phyloP scores from a whole-genome alignment of 92 coral and sea anemone genomes.

The Paramuricea clavata region DNA sequence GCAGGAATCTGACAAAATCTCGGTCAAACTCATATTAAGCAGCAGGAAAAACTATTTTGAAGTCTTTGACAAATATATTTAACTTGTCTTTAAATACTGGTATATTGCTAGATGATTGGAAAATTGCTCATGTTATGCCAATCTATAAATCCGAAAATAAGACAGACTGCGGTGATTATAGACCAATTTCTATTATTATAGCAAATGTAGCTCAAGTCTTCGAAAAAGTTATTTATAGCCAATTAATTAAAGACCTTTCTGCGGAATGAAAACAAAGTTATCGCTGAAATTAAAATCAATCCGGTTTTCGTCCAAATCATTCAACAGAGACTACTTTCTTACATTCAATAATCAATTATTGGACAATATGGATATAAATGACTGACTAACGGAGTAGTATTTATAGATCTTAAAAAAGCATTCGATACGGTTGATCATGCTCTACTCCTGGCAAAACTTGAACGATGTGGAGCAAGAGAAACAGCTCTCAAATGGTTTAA shows the following conservation, averaged over 20 bases:
- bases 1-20: no score
- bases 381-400: constrained; percentile 30
- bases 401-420: constrained; percentile 32
- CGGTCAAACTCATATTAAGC: no score
- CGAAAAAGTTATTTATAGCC: constrained; percentile 25
- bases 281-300: not conserved
- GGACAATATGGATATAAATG: constrained; percentile 34
- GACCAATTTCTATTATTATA: not conserved
- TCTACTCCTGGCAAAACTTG: not conserved
- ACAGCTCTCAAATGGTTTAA: not conserved
- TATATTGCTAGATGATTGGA: constrained; percentile 5
- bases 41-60: no score
- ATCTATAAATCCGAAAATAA: constrained; percentile 40
- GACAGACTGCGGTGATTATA: not conserved
- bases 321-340: no score
- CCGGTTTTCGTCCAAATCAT: no score
- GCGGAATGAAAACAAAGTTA: not conserved
- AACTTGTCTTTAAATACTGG: constrained; percentile 8
- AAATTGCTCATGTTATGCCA: constrained; percentile 35
- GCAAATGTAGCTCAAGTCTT: constrained; percentile 33
- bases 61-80: not conserved
- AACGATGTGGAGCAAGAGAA: not conserved
- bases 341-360: constrained; percentile 24
- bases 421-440: not conserved
- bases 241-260: not conserved